Conservation (phyloP, 2,888 invertebrate species). For the Beris morrisii region DNA sequence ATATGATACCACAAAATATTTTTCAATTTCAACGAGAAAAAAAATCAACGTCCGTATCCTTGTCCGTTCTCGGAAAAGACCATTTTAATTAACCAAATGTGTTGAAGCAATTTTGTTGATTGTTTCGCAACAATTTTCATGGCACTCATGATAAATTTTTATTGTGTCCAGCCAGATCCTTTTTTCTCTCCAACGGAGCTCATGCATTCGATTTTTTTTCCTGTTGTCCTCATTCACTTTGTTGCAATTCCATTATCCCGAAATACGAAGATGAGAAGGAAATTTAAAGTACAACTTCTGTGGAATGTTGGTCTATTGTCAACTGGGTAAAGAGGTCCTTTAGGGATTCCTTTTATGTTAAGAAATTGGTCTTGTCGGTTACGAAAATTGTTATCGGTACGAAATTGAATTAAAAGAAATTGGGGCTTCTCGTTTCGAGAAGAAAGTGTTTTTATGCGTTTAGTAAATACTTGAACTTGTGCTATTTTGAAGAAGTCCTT, state of each 20-base stretch:
- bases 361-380: conserved; percentile 11
- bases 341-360: conserved; percentile 14
- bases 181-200: conserved; percentile 1
- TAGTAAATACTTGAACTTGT: too few relatives aligned
- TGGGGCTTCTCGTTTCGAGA: too few relatives aligned
- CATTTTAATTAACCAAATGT: conserved; percentile 54
- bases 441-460: too few relatives aligned
- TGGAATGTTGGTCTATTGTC: conserved; percentile 2
- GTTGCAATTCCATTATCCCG: conserved; percentile 30
- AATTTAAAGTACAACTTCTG: conserved; percentile 11
- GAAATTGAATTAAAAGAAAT: conserved; percentile 12
- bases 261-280: conserved; percentile 10
- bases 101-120: conserved; percentile 50
- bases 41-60: neutral
- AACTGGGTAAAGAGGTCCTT: conserved; percentile 2
- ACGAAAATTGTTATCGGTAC: conserved; percentile 1
- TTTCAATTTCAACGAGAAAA: conserved; percentile 5
- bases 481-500: too few relatives aligned
- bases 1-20: neutral
- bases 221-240: conserved; percentile 9
- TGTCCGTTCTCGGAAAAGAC: conserved; percentile 14
- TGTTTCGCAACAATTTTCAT: conserved; percentile 40
- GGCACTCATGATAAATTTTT: conserved; percentile 18
- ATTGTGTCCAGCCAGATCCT: conserved; percentile 18
- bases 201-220: conserved; percentile 6